Percentiles rank a stretch among this genome's conserved stretches.
Evolutionary conservation across 1,140 invertebrate species (phyloP).

Genomic region (Ceratosolen solmsi): DNA sequence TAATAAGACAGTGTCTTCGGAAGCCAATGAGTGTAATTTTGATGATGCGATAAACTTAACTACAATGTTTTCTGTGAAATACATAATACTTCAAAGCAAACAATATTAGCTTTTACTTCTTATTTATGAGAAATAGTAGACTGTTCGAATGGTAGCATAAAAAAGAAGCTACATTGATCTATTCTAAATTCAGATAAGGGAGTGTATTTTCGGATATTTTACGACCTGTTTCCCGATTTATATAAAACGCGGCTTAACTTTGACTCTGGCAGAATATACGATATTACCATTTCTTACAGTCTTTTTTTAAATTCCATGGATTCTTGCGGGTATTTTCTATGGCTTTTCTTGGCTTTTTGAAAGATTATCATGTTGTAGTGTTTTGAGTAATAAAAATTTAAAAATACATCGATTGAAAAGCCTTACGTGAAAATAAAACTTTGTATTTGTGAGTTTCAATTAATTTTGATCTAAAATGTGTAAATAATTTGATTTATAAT

Average conservation of each 20-base stretch:
- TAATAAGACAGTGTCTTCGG: too few species aligned
- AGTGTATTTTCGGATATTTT: not conserved
- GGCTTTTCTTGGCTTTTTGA: not conserved
- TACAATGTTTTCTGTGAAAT: too few species aligned
- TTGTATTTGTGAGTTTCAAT: too few species aligned
- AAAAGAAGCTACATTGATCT: not conserved
- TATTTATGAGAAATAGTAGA: not conserved
- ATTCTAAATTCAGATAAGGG: not conserved
- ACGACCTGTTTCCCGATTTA: constrained; percentile 10
- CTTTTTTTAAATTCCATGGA: not conserved
- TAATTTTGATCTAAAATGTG: too few species aligned
- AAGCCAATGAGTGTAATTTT: too few species aligned
- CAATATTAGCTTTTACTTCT: not conserved
- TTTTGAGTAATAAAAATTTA: not conserved
- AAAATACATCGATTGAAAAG: too few species aligned
- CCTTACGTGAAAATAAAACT: too few species aligned
- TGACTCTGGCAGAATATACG: not conserved
- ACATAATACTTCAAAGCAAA: too few species aligned
- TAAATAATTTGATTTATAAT: too few species aligned
- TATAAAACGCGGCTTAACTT: constrained; percentile 3
- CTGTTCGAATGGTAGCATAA: not conserved
- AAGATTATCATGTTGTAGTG: not conserved
- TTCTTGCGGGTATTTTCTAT: not conserved
- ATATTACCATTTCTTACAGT: not conserved
- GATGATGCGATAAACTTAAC: too few species aligned